A percentile compares a stretch with the other conserved stretches of the same genome.
phyloP scores from a whole-genome alignment of 2,888 invertebrate species.

The Campopleginae sp. region DNA sequence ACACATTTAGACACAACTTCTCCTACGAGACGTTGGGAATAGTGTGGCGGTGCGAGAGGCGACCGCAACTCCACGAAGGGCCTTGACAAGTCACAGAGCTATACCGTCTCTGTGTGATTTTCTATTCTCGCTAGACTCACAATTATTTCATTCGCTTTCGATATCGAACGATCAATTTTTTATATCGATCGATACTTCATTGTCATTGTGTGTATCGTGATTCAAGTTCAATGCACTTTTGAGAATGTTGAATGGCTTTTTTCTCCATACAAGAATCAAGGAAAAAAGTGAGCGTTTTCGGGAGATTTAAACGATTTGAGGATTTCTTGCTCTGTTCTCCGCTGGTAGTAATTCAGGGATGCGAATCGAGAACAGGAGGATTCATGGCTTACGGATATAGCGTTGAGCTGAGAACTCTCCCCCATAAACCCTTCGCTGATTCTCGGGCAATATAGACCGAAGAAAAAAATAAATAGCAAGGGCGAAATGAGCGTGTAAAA shows the following conservation, averaged over 20 bases:
- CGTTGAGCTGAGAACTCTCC: constrained; percentile 66
- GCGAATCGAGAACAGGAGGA: constrained; percentile 68
- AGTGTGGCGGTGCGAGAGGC: constrained; percentile 40
- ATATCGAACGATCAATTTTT: not conserved
- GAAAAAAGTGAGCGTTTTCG: constrained; percentile 31
- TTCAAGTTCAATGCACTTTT: constrained; percentile 4
- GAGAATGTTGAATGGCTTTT: not conserved
- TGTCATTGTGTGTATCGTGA: not conserved
- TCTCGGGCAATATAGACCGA: constrained; percentile 29
- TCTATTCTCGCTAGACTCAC: not conserved
- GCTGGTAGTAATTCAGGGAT: constrained; percentile 45
- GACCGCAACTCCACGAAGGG: constrained; percentile 43
- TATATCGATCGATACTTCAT: not conserved
- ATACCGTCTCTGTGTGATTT: not conserved
- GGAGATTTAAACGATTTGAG: constrained; percentile 34
- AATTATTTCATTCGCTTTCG: not conserved
- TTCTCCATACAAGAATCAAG: not conserved
- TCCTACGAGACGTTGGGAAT: constrained; percentile 40
- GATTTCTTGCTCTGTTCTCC: constrained; percentile 20
- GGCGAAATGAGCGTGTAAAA: constrained; percentile 37
- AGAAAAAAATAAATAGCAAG: constrained; percentile 22
- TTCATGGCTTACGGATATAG: constrained; percentile 77
- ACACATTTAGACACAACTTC: constrained; percentile 19
- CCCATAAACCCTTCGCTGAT: constrained; percentile 51
- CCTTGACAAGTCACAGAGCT: constrained; percentile 15